Conservation (phyloP, 2,797 vertebrate genomes). For the Centropyge bicolor region DNA sequence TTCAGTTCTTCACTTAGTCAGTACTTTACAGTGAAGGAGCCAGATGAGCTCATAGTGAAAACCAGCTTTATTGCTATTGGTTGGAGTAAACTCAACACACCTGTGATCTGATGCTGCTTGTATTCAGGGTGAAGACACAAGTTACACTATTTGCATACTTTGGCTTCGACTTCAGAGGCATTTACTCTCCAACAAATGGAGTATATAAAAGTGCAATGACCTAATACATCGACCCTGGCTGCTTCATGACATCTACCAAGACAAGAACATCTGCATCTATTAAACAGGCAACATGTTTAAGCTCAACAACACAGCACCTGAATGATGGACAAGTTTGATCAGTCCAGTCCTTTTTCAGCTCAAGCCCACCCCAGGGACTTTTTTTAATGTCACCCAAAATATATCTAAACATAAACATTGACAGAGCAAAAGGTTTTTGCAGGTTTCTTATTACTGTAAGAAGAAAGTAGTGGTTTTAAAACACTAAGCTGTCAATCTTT, state of each 20-base stretch:
- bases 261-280: too few relatives aligned
- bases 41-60: background rate
- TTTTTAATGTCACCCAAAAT: too few relatives aligned
- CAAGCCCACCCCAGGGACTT: too few relatives aligned
- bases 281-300: too few relatives aligned
- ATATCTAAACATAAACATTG: background rate
- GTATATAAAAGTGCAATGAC: background rate
- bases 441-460: background rate
- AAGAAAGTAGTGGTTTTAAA: background rate
- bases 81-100: background rate
- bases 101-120: background rate
- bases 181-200: background rate
- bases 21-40: slow-evolving; percentile 13
- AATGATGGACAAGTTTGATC: too few relatives aligned
- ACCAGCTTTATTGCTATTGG: background rate
- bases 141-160: background rate
- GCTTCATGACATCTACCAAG: background rate
- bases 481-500: background rate
- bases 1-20: slow-evolving; percentile 4
- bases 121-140: background rate
- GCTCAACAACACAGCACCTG: too few relatives aligned
- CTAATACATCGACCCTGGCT: background rate
- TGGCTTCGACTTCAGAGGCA: background rate
- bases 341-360: background rate
- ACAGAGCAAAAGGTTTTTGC: background rate